Conservation (phyloP, 2,113 vertebrate genomes). For the Anolis carolinensis region DNA sequence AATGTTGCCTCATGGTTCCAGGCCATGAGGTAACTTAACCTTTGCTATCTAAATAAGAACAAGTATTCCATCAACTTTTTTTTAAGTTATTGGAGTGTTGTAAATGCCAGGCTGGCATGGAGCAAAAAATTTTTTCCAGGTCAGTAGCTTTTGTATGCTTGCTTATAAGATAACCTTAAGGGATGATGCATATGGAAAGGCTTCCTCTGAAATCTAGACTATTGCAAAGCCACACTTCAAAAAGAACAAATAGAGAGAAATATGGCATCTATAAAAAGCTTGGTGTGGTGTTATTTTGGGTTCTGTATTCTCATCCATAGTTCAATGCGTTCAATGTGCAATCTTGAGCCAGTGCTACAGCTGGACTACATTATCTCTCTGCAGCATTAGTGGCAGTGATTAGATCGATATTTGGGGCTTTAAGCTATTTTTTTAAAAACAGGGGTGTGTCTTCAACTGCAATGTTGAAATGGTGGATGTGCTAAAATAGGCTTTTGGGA, state of each 20-base stretch:
- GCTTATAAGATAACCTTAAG: background rate
- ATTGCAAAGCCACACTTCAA: background rate
- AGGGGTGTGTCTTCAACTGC: background rate
- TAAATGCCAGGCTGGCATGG: background rate
- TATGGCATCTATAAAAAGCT: constrained; percentile 21
- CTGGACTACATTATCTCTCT: background rate
- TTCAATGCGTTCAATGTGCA: background rate
- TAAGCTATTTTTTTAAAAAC: background rate
- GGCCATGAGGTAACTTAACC: background rate
- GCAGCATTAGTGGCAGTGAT: background rate
- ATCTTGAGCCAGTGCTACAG: background rate
- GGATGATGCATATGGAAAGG: background rate
- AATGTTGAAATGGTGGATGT: constrained; percentile 19
- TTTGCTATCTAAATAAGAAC: background rate
- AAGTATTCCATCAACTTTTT: background rate
- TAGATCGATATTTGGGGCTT: background rate
- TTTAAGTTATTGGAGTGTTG: background rate
- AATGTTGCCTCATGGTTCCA: background rate
- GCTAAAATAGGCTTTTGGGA: rapidly evolving
- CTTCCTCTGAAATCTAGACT: background rate
- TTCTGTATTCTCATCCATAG: background rate
- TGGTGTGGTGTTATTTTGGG: constrained; percentile 1
- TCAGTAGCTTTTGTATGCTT: background rate
- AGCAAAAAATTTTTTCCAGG: background rate
- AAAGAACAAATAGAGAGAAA: background rate